Conservation (phyloP, 35 echinoderm and acorn worm genomes). For the Apostichopus parvimensis region DNA sequence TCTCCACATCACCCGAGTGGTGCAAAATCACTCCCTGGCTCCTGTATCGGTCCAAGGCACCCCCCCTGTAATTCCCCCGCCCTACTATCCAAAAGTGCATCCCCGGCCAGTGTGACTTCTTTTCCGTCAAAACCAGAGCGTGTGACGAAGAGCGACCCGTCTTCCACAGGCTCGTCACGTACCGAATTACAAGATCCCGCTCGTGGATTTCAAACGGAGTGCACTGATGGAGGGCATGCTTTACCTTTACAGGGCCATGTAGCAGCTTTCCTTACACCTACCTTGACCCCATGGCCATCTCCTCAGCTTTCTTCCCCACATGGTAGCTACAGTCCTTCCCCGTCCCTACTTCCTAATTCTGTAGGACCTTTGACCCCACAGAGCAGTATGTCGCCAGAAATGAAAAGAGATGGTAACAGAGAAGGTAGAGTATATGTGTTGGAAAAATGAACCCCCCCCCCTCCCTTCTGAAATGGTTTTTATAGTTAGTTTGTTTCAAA, state of each 20-base stretch:
- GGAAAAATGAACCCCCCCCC: no score
- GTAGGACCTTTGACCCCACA: slow-evolving; percentile 19
- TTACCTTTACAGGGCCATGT: neutral
- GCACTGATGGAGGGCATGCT: neutral
- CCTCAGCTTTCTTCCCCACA: neutral
- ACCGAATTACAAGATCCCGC: neutral
- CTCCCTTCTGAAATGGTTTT: no score
- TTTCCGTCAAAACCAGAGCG: no score
- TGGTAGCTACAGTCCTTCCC: neutral
- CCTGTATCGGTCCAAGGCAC: neutral
- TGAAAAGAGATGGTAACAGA: neutral
- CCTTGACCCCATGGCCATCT: slow-evolving; percentile 3
- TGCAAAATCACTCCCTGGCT: neutral
- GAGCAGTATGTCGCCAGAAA: slow-evolving; percentile 18
- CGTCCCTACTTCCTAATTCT: slow-evolving; percentile 20
- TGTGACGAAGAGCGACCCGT: no score
- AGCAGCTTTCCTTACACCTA: slow-evolving; percentile 17
- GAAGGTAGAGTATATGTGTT: slow-evolving; percentile 13
- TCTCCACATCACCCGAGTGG: neutral
- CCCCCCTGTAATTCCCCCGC: no score
- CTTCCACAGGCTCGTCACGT: no score
- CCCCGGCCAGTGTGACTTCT: no score
- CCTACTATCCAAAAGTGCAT: no score
- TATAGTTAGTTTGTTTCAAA: no score
- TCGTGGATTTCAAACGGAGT: neutral